Conservation (phyloP, 1,140 invertebrate species). For the Halesus radiatus region DNA sequence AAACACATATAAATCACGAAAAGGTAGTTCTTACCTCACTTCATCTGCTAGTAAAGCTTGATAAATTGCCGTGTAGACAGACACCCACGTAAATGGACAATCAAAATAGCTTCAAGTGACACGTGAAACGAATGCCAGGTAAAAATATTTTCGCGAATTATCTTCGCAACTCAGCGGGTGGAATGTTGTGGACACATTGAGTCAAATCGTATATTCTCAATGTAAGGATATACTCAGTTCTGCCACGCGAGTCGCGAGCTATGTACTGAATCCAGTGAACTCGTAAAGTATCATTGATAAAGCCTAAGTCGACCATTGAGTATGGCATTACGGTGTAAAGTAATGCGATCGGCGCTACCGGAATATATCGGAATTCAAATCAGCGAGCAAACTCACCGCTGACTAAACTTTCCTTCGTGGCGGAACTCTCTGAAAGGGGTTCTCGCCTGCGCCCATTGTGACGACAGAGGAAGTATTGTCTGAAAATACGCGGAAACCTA, state of each 20-base stretch:
- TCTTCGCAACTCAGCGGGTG: conserved; percentile 1
- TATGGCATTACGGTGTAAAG: conserved; percentile 24
- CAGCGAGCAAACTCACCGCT: background rate
- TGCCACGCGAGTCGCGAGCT: background rate
- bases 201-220: conserved; percentile 1
- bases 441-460: conserved; percentile 3
- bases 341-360: conserved; percentile 35
- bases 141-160: background rate
- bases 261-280: background rate
- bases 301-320: background rate
- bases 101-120: conserved; percentile 16
- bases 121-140: conserved; percentile 21
- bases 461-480: background rate
- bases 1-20: no score
- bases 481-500: conserved; percentile 15
- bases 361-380: conserved; percentile 14
- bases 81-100: background rate
- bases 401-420: conserved; percentile 7
- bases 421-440: background rate
- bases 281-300: conserved; percentile 29
- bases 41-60: background rate
- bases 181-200: background rate
- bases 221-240: background rate
- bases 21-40: no score
- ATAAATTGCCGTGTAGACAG: background rate